Conservation (phyloP, 2,797 vertebrate species). For the Amniataba percoides region DNA sequence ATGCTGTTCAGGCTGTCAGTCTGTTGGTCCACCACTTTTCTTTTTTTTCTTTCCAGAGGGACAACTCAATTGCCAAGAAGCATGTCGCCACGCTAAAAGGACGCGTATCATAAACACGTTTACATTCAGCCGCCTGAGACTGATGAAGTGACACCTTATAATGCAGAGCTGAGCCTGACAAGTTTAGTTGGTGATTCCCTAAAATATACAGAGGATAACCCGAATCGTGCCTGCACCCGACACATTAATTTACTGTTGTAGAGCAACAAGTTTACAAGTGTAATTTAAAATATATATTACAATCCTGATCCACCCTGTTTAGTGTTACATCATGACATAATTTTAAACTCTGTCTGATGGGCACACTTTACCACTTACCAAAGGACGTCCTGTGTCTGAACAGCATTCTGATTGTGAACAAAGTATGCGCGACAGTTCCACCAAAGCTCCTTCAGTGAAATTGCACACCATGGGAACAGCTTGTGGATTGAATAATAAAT, state of each 20-base stretch:
- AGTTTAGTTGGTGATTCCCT: not conserved
- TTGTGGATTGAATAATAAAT: constrained; percentile 33
- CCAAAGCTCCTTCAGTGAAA: constrained; percentile 8
- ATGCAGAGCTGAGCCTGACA: constrained; percentile 4
- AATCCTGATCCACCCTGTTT: not conserved
- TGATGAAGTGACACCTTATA: constrained; percentile 8
- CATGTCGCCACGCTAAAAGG: constrained; percentile 8
- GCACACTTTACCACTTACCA: not conserved
- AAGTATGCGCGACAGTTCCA: not conserved
- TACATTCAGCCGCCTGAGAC: constrained; percentile 12
- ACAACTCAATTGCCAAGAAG: not conserved
- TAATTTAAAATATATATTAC: not conserved
- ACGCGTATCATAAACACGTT: constrained; percentile 11
- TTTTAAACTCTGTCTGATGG: not conserved
- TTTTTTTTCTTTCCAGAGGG: not conserved
- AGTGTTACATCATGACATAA: not conserved
- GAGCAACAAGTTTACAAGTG: too few species aligned
- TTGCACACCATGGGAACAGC: constrained; percentile 21
- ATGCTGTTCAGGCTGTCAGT: not conserved
- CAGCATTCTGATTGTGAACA: not conserved
- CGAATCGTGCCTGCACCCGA: not conserved
- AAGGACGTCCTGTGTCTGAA: not conserved
- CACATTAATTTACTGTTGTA: not conserved
- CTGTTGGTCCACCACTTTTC: not conserved
- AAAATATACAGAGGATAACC: constrained; percentile 9